Evolutionary conservation across 2,797 vertebrate genomes (phyloP).

Genomic region (Spea hammondii): DNA sequence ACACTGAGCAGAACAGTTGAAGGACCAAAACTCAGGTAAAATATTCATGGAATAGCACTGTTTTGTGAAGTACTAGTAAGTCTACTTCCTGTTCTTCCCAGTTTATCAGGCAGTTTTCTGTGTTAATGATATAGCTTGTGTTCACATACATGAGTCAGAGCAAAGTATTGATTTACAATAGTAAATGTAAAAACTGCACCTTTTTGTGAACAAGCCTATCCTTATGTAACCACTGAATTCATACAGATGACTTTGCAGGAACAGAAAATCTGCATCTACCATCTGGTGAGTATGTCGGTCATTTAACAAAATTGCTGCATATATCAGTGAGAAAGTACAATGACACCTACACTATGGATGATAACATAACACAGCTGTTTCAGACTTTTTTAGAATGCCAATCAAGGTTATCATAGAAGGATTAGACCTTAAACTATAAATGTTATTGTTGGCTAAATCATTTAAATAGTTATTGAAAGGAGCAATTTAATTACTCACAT

Average conservation of each 20-base stretch:
- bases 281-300: conserved; percentile 15
- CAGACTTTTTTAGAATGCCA: too few relatives aligned
- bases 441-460: too few relatives aligned
- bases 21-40: too few relatives aligned
- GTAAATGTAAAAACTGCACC: neutral
- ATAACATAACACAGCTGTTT: conserved; percentile 3
- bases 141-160: neutral
- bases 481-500: too few relatives aligned
- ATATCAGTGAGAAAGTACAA: neutral
- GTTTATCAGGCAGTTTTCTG: too few relatives aligned
- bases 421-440: too few relatives aligned
- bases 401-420: too few relatives aligned
- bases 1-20: too few relatives aligned
- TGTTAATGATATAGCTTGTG: neutral
- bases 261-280: conserved; percentile 18
- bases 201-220: neutral
- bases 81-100: too few relatives aligned
- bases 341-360: neutral
- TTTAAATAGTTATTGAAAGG: too few relatives aligned
- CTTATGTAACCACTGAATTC: neutral
- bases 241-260: neutral
- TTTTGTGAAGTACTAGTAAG: too few relatives aligned
- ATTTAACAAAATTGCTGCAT: conserved; percentile 1
- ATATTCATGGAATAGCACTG: too few relatives aligned
- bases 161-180: neutral